These are phyloP conservation scores for Datnioides undecimradiatus DNA, from an alignment of 2,113 vertebrate species.

Conservation along the genomic window DNA sequence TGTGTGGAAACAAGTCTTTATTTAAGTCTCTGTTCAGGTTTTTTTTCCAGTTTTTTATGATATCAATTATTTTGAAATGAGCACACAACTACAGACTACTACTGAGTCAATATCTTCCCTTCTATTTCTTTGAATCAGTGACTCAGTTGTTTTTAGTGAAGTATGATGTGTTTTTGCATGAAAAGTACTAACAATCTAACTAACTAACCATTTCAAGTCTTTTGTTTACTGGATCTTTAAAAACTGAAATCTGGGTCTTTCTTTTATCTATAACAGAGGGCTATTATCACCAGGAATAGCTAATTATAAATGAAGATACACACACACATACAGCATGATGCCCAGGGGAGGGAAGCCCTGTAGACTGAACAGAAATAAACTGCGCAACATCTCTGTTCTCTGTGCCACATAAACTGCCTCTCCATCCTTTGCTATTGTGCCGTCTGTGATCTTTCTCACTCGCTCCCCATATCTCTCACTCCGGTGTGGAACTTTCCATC, in stretches of 20 bases:
- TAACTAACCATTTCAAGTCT: background rate
- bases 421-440: background rate
- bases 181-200: too few relatives aligned
- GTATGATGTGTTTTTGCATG: too few relatives aligned
- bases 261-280: background rate
- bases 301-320: constrained; percentile 13
- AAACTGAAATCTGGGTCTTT: background rate
- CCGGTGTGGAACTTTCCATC: constrained; percentile 79
- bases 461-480: constrained; percentile 40
- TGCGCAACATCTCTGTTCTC: constrained; percentile 7
- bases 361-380: constrained; percentile 22
- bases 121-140: too few relatives aligned
- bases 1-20: background rate
- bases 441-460: constrained; percentile 21
- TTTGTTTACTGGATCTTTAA: background rate
- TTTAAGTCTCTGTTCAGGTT: background rate
- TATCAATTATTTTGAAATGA: background rate
- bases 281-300: background rate
- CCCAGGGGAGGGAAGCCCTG: constrained; percentile 5
- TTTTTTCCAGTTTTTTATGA: too few relatives aligned
- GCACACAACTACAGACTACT: background rate
- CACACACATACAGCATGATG: background rate
- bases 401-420: constrained; percentile 3
- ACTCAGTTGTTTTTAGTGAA: too few relatives aligned
- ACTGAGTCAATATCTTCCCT: too few relatives aligned